Evolutionary conservation across 2,888 invertebrate genomes (phyloP).

Genomic region (Laspeyria flexula): DNA sequence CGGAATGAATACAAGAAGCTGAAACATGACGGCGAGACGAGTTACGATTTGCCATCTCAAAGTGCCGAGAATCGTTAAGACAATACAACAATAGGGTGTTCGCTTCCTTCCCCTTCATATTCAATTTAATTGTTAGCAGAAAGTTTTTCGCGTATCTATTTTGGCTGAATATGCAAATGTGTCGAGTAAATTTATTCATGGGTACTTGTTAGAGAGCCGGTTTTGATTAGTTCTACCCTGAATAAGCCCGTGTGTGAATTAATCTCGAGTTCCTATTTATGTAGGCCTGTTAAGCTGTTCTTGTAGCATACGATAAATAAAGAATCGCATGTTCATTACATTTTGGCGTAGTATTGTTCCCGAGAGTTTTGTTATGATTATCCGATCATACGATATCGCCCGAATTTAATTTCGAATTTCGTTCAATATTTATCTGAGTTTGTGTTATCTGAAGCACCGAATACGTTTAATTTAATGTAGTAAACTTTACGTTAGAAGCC

Average conservation of each 20-base stretch:
- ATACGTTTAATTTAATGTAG: neutral
- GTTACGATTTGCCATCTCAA: conserved; percentile 12
- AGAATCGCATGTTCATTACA: conserved; percentile 31
- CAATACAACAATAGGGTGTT: conserved; percentile 13
- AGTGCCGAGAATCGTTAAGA: conserved; percentile 12
- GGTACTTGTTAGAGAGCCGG: conserved; percentile 45
- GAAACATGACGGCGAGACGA: conserved; percentile 11
- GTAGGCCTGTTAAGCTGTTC: conserved; percentile 50
- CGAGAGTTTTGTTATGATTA: conserved; percentile 11
- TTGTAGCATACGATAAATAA: conserved; percentile 46
- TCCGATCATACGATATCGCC: conserved; percentile 5
- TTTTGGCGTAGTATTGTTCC: neutral
- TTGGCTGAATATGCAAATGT: conserved; percentile 38
- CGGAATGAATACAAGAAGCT: conserved; percentile 12
- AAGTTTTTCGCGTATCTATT: conserved; percentile 29
- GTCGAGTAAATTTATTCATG: conserved; percentile 51
- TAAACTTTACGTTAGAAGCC: neutral
- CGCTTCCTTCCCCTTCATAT: conserved; percentile 15
- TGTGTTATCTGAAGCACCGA: neutral
- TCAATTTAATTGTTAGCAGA: conserved; percentile 25
- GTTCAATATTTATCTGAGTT: neutral
- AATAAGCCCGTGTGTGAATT: conserved; percentile 48
- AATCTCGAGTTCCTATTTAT: conserved; percentile 51
- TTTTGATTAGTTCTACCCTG: conserved; percentile 52
- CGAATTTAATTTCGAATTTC: neutral